Percentiles rank a stretch among this genome's conserved stretches.
phyloP scores from a whole-genome alignment of 2,888 invertebrate genomes.

The Stenoptilia bipunctidactyla region DNA sequence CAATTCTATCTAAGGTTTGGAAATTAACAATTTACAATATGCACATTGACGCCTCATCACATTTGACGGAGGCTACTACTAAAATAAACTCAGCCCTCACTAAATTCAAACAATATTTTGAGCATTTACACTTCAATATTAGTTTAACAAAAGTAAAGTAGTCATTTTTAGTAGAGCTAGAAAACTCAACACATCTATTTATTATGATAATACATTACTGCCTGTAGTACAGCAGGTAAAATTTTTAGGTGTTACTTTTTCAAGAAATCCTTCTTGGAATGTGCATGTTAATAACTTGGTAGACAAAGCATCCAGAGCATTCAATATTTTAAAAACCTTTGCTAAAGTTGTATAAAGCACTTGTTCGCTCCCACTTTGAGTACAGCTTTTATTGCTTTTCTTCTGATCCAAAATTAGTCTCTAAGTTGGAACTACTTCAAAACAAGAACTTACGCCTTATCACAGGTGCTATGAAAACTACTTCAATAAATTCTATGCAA shows the following conservation, averaged over 20 bases:
- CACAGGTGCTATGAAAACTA: too few relatives aligned
- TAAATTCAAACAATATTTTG: constrained; percentile 4
- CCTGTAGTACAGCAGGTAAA: constrained; percentile 3
- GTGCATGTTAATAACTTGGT: constrained; percentile 1
- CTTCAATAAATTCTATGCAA: too few relatives aligned
- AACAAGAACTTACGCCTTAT: too few relatives aligned
- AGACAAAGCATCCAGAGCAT: neutral
- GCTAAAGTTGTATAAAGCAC: too few relatives aligned
- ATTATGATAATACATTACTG: neutral
- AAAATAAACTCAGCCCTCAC: constrained; percentile 1
- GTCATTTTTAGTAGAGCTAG: constrained; percentile 3
- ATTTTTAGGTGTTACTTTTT: constrained; percentile 7
- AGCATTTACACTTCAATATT: constrained; percentile 2
- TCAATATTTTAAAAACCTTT: constrained; percentile 4
- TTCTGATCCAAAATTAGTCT: too few relatives aligned
- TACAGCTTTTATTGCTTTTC: too few relatives aligned
- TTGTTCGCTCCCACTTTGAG: too few relatives aligned
- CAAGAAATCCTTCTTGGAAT: constrained; percentile 5
- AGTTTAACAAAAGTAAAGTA: constrained; percentile 3
- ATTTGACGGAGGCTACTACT: neutral
- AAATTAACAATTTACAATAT: constrained; percentile 11
- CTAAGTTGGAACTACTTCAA: too few relatives aligned
- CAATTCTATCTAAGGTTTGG: constrained; percentile 9
- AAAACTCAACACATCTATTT: neutral
- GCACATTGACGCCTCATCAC: constrained; percentile 2